Evolutionary conservation across 2,888 invertebrate genomes (phyloP), one percentile per base, ranked within the genome.

Genomic region (Orchesella flavescens): DNA sequence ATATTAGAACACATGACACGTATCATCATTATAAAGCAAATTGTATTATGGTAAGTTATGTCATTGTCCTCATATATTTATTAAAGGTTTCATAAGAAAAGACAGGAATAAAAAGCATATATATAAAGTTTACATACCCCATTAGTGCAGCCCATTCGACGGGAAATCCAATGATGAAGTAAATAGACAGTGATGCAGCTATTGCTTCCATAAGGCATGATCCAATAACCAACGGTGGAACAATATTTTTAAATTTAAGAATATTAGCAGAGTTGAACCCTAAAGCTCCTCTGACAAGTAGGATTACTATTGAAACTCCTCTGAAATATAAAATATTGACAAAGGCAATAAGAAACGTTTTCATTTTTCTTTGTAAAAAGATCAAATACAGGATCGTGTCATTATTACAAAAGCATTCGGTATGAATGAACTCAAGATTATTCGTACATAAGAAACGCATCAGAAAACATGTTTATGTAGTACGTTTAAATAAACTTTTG

Each of bases 241-340:
- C 80, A 13, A 87, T 78, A 53, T 69, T 78, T 71, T 71, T 76
- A 66, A 80, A 85, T 77, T 87, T 86, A n/a, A 65, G 69, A 15
- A 88, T 87, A 21, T 79, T 80, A 15, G 65, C 57, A 1, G 83
- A 74, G 55, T 87, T 87, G 3, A 87, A 84, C 55, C 78, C 82
- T 19, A 88, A 84, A 43, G 82, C 88, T 46, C 88, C 88, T 69
- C 87, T 73, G 1, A 85, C 61, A 21, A 88, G 84, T 13, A 88
- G 77, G 69, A 88, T 77, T 2, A 87, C 88, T 7, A 88, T 82
- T 17, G 88, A 87, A 34, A 87, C 78, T 15, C 82, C 83, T 53
- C 87, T 87, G 73, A n/a, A 81, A 76, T 5, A 63, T 34, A 21
- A 2, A 71, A 7, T 19, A n/a, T 55, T 65, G 44, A 13, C 24